Conservation (phyloP, 1,140 invertebrate genomes). For the Drosophila asahinai region DNA sequence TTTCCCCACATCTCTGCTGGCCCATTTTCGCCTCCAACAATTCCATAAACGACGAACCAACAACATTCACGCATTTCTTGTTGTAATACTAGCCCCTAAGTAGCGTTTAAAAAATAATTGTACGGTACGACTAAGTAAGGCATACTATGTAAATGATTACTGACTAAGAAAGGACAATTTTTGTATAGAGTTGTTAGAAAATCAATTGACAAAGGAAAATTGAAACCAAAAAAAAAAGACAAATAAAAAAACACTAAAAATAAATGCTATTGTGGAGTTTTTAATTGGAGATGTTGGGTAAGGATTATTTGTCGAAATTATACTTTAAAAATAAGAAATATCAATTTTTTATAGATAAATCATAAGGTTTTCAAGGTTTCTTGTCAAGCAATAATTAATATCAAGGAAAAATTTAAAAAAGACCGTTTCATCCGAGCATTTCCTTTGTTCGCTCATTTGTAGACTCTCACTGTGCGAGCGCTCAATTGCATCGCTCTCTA, state of each 20-base stretch:
- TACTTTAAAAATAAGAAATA: too few relatives aligned
- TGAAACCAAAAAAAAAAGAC: constrained; percentile 67
- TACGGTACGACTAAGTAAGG: constrained; percentile 9
- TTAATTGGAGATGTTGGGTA: too few relatives aligned
- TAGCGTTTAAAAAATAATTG: constrained; percentile 52
- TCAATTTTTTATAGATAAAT: too few relatives aligned
- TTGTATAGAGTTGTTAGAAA: constrained; percentile 78
- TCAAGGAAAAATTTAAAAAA: too few relatives aligned
- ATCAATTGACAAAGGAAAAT: constrained; percentile 62
- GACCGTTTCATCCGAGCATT: too few relatives aligned
- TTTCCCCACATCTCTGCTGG: constrained; percentile 1
- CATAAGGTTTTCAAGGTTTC: too few relatives aligned
- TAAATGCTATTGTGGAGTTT: not conserved
- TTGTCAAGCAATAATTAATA: too few relatives aligned
- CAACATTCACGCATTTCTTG: constrained; percentile 42
- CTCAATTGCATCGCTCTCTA: too few relatives aligned
- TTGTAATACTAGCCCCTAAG: constrained; percentile 38
- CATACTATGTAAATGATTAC: constrained; percentile 43
- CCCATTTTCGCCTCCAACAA: constrained; percentile 16
- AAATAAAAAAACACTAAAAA: constrained; percentile 39
- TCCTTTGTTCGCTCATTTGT: too few relatives aligned
- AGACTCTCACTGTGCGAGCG: too few relatives aligned
- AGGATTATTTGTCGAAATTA: too few relatives aligned
- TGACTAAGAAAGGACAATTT: constrained; percentile 58
- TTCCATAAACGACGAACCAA: constrained; percentile 24